A percentile compares a stretch with the other conserved stretches of the same genome.
Evolutionary conservation across 2,797 vertebrate species (phyloP).

Genomic region (Glyptemys insculpta): DNA sequence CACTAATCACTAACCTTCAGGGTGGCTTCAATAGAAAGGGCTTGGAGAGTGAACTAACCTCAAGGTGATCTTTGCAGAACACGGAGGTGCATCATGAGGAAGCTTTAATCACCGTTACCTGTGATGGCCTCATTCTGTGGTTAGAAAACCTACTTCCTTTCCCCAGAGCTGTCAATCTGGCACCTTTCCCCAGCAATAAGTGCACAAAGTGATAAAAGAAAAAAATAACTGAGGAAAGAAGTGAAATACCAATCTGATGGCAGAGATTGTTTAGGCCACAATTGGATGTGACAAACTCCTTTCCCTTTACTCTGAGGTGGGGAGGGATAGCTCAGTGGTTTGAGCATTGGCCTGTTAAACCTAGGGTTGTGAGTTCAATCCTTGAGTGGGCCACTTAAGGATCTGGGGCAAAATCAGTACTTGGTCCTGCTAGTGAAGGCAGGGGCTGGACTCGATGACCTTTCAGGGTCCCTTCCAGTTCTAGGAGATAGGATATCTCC

Average conservation of each 20-base stretch:
- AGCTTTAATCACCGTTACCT: not conserved
- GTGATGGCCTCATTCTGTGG: no score
- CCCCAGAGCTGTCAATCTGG: not conserved
- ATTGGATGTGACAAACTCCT: not conserved
- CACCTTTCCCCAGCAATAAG: not conserved
- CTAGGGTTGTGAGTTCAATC: no score
- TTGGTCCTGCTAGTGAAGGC: no score
- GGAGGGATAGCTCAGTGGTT: no score
- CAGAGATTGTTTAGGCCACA: no score
- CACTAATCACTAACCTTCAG: conserved; percentile 18
- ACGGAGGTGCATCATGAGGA: not conserved
- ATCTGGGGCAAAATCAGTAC: no score
- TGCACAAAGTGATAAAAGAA: not conserved
- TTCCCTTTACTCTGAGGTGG: not conserved
- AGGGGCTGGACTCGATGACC: no score
- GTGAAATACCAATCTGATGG: not conserved
- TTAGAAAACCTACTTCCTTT: not conserved
- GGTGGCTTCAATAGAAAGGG: not conserved
- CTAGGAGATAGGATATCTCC: no score
- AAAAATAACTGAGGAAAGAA: not conserved
- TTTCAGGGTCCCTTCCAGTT: no score
- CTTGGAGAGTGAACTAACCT: not conserved
- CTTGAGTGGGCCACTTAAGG: no score
- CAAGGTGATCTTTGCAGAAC: not conserved
- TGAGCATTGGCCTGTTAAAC: no score